phyloP scores from a whole-genome alignment of 2,888 invertebrate genomes.

The Trichogramma evanescens region DNA sequence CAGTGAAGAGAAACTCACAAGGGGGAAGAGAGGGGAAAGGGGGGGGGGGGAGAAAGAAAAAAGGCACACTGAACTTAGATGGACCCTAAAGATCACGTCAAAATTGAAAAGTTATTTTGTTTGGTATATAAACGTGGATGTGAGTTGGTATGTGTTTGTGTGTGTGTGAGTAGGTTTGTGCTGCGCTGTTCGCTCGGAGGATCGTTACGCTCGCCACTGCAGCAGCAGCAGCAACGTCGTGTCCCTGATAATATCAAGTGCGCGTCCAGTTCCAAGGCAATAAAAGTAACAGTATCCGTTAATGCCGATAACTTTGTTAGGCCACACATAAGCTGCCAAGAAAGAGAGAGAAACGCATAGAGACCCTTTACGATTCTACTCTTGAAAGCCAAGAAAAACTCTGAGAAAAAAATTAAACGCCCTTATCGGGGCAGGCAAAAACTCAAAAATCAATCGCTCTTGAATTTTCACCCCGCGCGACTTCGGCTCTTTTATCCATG shows the following conservation, averaged over 20 bases:
- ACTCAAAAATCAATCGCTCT: too few relatives aligned
- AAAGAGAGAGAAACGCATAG: neutral
- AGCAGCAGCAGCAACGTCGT: neutral
- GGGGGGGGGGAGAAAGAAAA: neutral
- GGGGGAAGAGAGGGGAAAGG: neutral
- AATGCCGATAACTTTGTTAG: conserved; percentile 9
- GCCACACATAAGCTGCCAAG: neutral
- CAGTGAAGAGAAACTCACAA: neutral
- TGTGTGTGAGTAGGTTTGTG: neutral
- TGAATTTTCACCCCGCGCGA: too few relatives aligned
- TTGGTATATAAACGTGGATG: too few relatives aligned
- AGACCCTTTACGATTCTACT: neutral
- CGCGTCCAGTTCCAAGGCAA: neutral
- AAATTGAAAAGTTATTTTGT: conserved; percentile 9
- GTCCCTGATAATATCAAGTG: conserved; percentile 1
- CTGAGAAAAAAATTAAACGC: neutral
- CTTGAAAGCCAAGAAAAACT: neutral
- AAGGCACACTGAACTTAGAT: neutral
- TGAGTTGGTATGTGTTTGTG: neutral
- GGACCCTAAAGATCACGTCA: neutral
- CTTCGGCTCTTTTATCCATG: too few relatives aligned
- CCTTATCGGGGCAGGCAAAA: too few relatives aligned
- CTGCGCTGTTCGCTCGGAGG: too few relatives aligned
- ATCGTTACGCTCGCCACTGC: too few relatives aligned
- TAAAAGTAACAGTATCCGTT: conserved; percentile 16